Evolutionary conservation across 2,113 vertebrate genomes (phyloP).

Genomic region (Pelecanoides urinatrix): DNA sequence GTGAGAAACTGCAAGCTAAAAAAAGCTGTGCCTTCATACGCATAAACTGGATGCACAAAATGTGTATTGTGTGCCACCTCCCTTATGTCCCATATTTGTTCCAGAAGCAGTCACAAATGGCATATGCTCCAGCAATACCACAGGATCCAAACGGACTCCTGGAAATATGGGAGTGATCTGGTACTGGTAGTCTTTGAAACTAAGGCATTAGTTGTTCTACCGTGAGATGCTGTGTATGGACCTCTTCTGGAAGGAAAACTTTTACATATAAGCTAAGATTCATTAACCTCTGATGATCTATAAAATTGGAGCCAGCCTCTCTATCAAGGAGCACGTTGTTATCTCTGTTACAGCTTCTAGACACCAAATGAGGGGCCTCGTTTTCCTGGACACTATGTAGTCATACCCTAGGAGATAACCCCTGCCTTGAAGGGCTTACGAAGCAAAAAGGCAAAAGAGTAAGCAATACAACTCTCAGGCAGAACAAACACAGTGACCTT

Average conservation of each 20-base stretch:
- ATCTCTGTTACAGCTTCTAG: neutral
- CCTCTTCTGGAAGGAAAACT: neutral
- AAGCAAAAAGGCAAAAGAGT: neutral
- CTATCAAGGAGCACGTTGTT: neutral
- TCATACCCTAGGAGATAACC: neutral
- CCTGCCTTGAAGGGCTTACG: neutral
- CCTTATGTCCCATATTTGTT: conserved; percentile 31
- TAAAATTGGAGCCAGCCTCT: neutral
- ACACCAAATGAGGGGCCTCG: neutral
- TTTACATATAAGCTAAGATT: neutral
- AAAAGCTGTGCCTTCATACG: conserved; percentile 6
- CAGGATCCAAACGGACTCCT: neutral
- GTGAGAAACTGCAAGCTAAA: conserved; percentile 36
- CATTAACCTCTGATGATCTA: neutral
- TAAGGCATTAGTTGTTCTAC: neutral
- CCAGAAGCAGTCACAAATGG: neutral
- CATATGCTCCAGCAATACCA: neutral
- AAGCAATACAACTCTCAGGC: neutral
- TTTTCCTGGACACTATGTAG: neutral
- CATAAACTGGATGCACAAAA: conserved; percentile 1
- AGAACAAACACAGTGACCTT: conserved; percentile 10
- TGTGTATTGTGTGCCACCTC: neutral
- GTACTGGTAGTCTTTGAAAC: neutral
- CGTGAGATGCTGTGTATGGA: neutral
- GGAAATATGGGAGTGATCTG: neutral